Evolutionary conservation across 2,113 vertebrate species (phyloP).

Genomic region (Myotis brandtii): DNA sequence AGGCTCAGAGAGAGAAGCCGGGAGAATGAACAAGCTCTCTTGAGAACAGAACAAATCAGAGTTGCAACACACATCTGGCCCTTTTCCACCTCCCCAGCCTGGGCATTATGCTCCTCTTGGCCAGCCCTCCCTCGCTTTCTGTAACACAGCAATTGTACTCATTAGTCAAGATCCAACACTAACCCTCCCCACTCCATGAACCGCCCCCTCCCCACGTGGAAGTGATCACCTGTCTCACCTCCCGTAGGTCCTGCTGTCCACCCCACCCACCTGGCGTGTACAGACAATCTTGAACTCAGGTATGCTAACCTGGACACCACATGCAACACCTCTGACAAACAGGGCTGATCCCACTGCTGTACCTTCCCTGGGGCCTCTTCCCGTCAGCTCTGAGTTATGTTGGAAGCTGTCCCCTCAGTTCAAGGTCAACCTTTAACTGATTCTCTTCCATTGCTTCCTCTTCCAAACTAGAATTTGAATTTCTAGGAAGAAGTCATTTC

Average conservation of each 20-base stretch:
- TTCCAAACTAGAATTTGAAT: neutral
- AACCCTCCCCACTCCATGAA: neutral
- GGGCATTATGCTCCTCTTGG: neutral
- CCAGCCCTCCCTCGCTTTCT: neutral
- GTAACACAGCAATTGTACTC: neutral
- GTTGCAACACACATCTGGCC: neutral
- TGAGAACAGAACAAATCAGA: neutral
- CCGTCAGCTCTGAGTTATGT: neutral
- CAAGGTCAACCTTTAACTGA: neutral
- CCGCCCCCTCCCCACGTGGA: accelerated
- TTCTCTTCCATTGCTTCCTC: neutral
- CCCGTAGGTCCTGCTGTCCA: neutral
- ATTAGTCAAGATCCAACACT: neutral
- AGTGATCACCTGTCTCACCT: neutral
- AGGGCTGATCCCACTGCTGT: accelerated
- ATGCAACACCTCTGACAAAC: neutral
- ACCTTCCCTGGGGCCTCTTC: neutral
- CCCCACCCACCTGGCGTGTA: neutral
- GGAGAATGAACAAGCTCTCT: neutral
- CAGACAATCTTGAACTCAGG: neutral
- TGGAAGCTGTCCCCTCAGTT: neutral
- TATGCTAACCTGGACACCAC: neutral
- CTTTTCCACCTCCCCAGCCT: neutral
- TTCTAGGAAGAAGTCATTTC: neutral
- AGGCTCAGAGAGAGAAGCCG: neutral